Evolutionary conservation across 2,888 invertebrate genomes (phyloP).

Genomic region (Cyclophora albipunctata): DNA sequence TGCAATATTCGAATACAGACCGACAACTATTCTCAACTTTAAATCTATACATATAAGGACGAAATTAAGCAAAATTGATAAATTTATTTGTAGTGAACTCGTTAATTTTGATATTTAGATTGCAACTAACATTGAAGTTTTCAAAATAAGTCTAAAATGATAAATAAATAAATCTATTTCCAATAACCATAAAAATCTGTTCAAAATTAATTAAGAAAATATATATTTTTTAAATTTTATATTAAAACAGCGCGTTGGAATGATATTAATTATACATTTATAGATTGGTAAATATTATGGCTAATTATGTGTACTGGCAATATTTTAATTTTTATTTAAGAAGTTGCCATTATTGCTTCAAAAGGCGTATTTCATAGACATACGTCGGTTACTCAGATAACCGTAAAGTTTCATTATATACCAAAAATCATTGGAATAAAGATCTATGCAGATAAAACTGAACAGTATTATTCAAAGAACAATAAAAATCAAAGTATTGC

Average conservation of each 20-base stretch:
- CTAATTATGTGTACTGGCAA: conserved; percentile 9
- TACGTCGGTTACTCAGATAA: too few species aligned
- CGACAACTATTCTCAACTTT: conserved; percentile 8
- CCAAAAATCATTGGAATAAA: too few species aligned
- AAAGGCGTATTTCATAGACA: too few species aligned
- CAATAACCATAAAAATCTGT: too few species aligned
- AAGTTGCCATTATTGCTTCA: too few species aligned
- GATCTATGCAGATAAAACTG: too few species aligned
- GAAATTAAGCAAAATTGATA: neutral
- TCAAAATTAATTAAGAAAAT: neutral
- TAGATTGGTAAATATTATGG: conserved; percentile 6
- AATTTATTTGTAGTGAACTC: conserved; percentile 21
- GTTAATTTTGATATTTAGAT: neutral
- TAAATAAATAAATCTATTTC: neutral
- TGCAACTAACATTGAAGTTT: too few species aligned
- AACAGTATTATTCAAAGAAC: neutral
- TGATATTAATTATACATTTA: conserved; percentile 11
- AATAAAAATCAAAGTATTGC: conserved; percentile 7
- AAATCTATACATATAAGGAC: too few species aligned
- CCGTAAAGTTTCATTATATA: too few species aligned
- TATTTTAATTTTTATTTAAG: neutral
- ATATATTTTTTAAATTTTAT: conserved; percentile 18
- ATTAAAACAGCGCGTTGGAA: conserved; percentile 28
- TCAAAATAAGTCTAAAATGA: too few species aligned
- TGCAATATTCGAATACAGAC: conserved; percentile 11